Evolutionary conservation across 2,888 invertebrate genomes (phyloP).

Genomic region (Anaspis maculata): DNA sequence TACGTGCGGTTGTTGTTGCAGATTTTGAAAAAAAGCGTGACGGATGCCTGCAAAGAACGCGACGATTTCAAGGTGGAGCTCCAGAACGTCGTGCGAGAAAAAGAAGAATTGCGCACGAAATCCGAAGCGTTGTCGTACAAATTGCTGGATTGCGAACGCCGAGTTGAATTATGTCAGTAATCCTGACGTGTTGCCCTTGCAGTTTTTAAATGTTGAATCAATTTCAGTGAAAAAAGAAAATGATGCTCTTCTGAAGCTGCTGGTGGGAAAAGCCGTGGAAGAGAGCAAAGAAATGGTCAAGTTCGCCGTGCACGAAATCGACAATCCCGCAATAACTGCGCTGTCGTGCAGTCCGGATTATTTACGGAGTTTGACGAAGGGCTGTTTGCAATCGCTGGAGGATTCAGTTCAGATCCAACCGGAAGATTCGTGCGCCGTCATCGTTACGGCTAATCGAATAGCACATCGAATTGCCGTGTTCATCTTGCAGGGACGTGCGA

Average conservation of each 20-base stretch:
- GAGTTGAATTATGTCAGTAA: slow-evolving; percentile 36
- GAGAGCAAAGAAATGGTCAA: slow-evolving; percentile 35
- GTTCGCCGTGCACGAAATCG: slow-evolving; percentile 48
- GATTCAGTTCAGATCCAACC: slow-evolving; percentile 28
- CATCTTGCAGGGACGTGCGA: slow-evolving; percentile 66
- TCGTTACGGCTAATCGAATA: slow-evolving; percentile 44
- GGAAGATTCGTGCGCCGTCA: slow-evolving; percentile 34
- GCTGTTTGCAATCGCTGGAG: slow-evolving; percentile 38
- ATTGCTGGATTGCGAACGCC: slow-evolving; percentile 36
- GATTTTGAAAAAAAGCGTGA: slow-evolving; percentile 56
- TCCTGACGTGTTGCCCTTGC: neutral
- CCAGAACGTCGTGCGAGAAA: slow-evolving; percentile 59
- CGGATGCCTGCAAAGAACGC: slow-evolving; percentile 55
- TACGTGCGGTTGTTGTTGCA: too few species aligned
- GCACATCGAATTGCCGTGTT: slow-evolving; percentile 53
- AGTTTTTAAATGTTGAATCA: slow-evolving; percentile 1
- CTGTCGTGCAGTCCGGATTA: slow-evolving; percentile 58
- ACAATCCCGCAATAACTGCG: slow-evolving; percentile 59
- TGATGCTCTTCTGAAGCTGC: slow-evolving; percentile 25
- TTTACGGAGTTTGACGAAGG: slow-evolving; percentile 42
- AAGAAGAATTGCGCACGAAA: slow-evolving; percentile 47
- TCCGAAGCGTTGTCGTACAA: slow-evolving; percentile 28
- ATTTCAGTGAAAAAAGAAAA: slow-evolving; percentile 26
- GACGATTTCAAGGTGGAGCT: slow-evolving; percentile 55
- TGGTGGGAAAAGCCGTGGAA: slow-evolving; percentile 31